phyloP scores from a whole-genome alignment of 1,140 invertebrate genomes.

The Pissodes strobi region DNA sequence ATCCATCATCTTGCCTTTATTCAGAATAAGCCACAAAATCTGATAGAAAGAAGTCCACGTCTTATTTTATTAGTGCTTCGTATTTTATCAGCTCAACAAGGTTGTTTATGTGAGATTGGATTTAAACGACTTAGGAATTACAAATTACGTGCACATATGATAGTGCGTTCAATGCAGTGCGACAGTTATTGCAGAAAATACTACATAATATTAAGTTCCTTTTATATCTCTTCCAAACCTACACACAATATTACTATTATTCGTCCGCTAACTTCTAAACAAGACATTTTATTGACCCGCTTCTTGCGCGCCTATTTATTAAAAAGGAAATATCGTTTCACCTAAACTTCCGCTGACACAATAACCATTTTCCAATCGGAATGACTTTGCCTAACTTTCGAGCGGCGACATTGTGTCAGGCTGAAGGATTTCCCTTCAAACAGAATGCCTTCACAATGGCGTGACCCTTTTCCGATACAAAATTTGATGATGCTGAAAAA shows the following conservation, averaged over 20 bases:
- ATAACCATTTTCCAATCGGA: constrained; percentile 29
- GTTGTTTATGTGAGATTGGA: too few species aligned
- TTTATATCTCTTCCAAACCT: too few species aligned
- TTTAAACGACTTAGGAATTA: too few species aligned
- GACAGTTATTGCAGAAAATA: too few species aligned
- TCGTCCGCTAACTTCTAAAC: neutral
- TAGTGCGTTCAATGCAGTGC: too few species aligned
- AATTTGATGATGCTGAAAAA: constrained; percentile 5
- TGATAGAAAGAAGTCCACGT: neutral
- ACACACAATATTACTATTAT: too few species aligned
- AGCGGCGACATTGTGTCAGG: constrained; percentile 24
- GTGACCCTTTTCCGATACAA: constrained; percentile 17
- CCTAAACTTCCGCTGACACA: constrained; percentile 22
- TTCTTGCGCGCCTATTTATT: neutral
- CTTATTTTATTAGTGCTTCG: too few species aligned
- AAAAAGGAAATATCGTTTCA: constrained; percentile 16
- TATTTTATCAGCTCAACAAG: too few species aligned
- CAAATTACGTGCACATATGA: too few species aligned
- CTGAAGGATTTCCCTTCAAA: constrained; percentile 11
- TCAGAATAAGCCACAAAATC: neutral
- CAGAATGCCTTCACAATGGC: neutral
- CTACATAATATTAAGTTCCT: too few species aligned
- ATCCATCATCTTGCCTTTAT: constrained; percentile 9
- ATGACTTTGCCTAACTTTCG: constrained; percentile 19
- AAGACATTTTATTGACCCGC: constrained; percentile 9